Base-by-base conservation (phyloP, 2,888 invertebrate species). In the Eurytoma californica region DNA sequence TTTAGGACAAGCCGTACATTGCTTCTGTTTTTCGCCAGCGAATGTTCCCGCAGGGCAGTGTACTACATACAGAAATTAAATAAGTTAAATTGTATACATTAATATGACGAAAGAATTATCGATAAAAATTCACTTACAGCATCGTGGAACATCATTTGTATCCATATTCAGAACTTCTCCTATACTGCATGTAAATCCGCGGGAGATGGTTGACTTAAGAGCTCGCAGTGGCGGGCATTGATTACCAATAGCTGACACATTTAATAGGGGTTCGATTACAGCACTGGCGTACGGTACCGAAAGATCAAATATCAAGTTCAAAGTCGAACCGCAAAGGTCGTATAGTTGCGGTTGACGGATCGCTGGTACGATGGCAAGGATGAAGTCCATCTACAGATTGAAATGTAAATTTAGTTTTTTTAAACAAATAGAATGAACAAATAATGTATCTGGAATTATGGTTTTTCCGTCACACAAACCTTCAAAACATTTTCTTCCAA, bases 1-100 rank as follows among this genome's bases (percentile, higher is more conserved):
- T 85, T 95, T 93, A 0, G 96, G 95, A 88, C 99, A 99, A 88
- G 95, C 94, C 0, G 96, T 96, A 90, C 99, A 99, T 79, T 94
- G 93, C 87, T 96, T 96, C 91, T 97, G 97, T 85, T 97, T 97
- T 84, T 96, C 95, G 24, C 95, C 95, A 60, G 97, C 97, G 87
- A 94, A 97, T 0, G 98, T 97, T 86, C 99, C 99, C 84, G 98
- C 97, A 9, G 99, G 98, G 89, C 99, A 99, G 88, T 98, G 97
- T 82, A 98, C 96, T 81, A 39, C 84, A 80, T 70, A 2, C 16
- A 61, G 49, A 20, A 14, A 9, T 18, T 53, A 18, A 60, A 20
- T 39, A 39, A 39, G 9, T 39, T 39, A 39, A 39, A 39, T 39
- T 39, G 20, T 53, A 77, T 81, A 49, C 82, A 79, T 65, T 30